Evolutionary conservation across 2,797 vertebrate genomes (phyloP), one percentile per base, ranked within the genome.

Genomic region (Calcarius lapponicus): DNA sequence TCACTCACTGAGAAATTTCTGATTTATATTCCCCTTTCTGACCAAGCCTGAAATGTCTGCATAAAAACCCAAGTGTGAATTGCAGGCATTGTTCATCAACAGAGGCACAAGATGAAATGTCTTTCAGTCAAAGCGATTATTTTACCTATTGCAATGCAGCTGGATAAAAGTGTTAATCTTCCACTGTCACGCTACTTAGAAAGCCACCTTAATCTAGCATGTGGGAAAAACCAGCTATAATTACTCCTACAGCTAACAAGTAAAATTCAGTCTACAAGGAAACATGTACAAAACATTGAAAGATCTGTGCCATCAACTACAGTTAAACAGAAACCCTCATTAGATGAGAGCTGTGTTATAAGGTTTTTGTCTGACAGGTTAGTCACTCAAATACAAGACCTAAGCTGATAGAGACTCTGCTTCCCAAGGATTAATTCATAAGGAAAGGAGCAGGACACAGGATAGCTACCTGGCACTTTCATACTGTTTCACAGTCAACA

Each of bases 401-500:
- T 89, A 58, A 66, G 34, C 28, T 61, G 67, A 56, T 42, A 64
- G 48, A 74, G 53, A 71, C 32, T 14, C 34, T 70, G 31, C 29
- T 76, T 74, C 57, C 57, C 26, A 3, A 90, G 87, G 89, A 83
- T 84, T 21, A 84, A 64, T 73, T 32, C 32, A 32, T 9, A 86
- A 86, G 51, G 42, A 91, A 64, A 87, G 95, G 9, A 93, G 47
- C 67, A 86, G n/a, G 70, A 91, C n/a, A 58, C 34, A 87, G 53
- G 62, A 90, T 67, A 97, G 83, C 90, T 97, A 99, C 99, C 99
- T 99, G 96, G 99, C 98, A 90, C 97, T 97, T 98, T 99, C 99
- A 79, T 99, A 99, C 92, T 99, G 99, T 95, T 99, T 99, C 97
- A 99, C 99, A 94, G 99, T 99, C 90, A 99, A 81, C 97, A 99